Base-by-base conservation (phyloP, 1,140 invertebrate species). In the Conus betulinus region DNA sequence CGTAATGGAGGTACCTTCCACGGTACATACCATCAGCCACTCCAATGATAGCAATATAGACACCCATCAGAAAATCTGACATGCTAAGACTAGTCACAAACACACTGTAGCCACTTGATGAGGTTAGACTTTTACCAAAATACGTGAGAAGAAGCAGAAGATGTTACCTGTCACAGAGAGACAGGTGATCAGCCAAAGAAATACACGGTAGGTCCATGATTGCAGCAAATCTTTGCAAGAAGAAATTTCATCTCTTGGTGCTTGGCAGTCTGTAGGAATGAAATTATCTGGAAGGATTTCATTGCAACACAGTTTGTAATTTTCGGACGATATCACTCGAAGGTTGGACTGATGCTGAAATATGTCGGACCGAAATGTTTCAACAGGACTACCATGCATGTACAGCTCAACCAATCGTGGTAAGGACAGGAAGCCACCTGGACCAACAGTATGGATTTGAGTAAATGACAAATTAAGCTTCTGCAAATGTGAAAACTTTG, bases 1-100 rank as follows among this genome's bases (percentile, higher is more conserved):
- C 87, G 6, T 82, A 8, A 10, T 52, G 20, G 39, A 84, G 78
- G 20, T 88, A 88, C 17, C 67, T n/a, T 27, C 94, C 96, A 7
- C 87, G 51, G 60, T 83, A 88, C 55, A 63, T 52, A 11, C 39
- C 60, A 67, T 88, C 87, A 51, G 60, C 60, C 60, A 63, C 60
- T 63, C 60, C 60, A 13, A 63, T 63, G 79, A 88, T 83, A 25
- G 79, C 76, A 39, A 79, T 27, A 53, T 87, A 87, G 4, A 87
- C 23, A 4, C 86, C 86, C 86, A 87, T 88, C 17, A 88, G 81
- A 63, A 88, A 82, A n/a, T 88, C 87, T 27, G 87, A 82, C 6
- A 82, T 67, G 76, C 78, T 88, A n/a, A 88, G 81, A 89, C 92
- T 91, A 11, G 91, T 85, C 55, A 93, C 87, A 25, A 93, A 91